Evolutionary conservation across 1,140 invertebrate species (phyloP).

Genomic region (Zaprionus gabonicus): DNA sequence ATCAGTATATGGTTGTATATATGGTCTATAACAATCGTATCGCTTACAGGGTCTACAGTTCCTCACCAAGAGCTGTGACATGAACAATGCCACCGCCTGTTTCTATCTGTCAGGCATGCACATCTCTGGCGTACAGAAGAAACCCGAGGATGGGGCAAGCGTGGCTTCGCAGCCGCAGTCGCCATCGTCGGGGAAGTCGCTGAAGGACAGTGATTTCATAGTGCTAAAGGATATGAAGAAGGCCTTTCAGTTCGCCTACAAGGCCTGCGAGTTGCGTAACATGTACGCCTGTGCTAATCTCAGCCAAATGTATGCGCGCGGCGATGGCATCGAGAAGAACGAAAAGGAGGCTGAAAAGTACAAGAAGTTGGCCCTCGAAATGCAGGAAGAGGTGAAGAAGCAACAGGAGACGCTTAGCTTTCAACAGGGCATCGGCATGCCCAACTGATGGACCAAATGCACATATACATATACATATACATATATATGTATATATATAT

Average conservation of each 20-base stretch:
- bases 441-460: slow-evolving; percentile 51
- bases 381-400: slow-evolving; percentile 88
- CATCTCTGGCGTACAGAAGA: slow-evolving; percentile 88
- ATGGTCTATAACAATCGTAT: background rate
- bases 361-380: slow-evolving; percentile 88
- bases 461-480: background rate
- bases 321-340: slow-evolving; percentile 91
- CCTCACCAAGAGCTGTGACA: slow-evolving; percentile 89
- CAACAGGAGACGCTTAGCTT: slow-evolving; percentile 87
- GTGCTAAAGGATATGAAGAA: slow-evolving; percentile 90
- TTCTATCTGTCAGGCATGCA: slow-evolving; percentile 92
- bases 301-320: slow-evolving; percentile 89
- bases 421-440: slow-evolving; percentile 87
- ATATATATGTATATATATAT: slow-evolving; percentile 8
- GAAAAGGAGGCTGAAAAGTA: slow-evolving; percentile 89
- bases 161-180: background rate
- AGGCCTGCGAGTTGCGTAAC: slow-evolving; percentile 92
- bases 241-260: slow-evolving; percentile 90
- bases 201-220: slow-evolving; percentile 85
- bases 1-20: too few species aligned
- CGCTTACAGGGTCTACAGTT: slow-evolving; percentile 86
- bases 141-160: slow-evolving; percentile 72
- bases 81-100: slow-evolving; percentile 90
- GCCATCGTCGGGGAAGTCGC: slow-evolving; percentile 12
- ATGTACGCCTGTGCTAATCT: slow-evolving; percentile 94